Evolutionary conservation across 2,113 vertebrate species (phyloP).

Genomic region (Pedetes capensis): DNA sequence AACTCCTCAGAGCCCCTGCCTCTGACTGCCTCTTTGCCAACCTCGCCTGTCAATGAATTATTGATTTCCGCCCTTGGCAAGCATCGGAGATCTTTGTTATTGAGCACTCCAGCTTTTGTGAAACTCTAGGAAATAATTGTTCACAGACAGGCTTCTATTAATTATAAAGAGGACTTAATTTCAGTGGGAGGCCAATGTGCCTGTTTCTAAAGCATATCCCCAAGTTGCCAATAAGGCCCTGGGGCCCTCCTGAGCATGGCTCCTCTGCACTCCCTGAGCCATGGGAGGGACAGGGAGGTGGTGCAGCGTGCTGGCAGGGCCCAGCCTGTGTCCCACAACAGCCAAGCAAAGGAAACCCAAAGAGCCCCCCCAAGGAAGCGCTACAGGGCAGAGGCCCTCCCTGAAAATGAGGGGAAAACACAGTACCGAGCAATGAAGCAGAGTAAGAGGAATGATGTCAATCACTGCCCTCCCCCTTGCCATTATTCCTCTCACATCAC

Average conservation of each 20-base stretch:
- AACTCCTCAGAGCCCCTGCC: slow-evolving; percentile 35
- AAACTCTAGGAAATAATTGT: slow-evolving; percentile 82
- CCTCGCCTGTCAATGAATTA: slow-evolving; percentile 77
- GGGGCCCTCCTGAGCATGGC: neutral
- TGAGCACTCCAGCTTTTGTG: slow-evolving; percentile 76
- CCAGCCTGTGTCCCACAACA: neutral
- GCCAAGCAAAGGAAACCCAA: neutral
- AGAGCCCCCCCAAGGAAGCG: neutral
- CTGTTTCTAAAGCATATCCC: slow-evolving; percentile 75
- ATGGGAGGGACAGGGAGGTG: neutral
- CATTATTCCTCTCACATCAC: neutral
- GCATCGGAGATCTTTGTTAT: slow-evolving; percentile 77
- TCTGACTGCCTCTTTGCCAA: slow-evolving; percentile 74
- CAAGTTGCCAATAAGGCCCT: slow-evolving; percentile 69
- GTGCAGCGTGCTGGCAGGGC: neutral
- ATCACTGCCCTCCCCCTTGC: neutral
- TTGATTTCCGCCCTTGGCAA: slow-evolving; percentile 73
- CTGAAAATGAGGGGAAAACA: neutral
- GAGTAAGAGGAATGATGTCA: neutral
- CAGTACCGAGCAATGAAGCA: neutral
- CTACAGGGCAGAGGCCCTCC: neutral
- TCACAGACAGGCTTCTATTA: slow-evolving; percentile 72
- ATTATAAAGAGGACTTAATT: slow-evolving; percentile 76
- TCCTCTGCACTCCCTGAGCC: neutral
- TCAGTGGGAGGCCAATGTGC: slow-evolving; percentile 69